Percentiles rank a stretch among this genome's conserved stretches.
phyloP scores from a whole-genome alignment of 2,113 vertebrate genomes.

The Malurus elegans region DNA sequence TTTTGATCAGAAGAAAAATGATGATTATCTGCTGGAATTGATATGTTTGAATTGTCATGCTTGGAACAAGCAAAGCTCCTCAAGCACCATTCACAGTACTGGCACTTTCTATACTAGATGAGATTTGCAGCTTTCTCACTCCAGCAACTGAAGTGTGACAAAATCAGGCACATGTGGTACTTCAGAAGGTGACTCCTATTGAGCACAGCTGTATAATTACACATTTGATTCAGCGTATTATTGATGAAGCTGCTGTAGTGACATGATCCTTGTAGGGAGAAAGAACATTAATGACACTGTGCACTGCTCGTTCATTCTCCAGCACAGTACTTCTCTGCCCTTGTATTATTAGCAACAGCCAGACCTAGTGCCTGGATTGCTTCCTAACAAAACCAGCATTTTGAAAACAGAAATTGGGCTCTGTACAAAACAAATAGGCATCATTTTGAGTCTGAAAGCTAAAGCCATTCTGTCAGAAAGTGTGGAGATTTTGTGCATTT shows the following conservation, averaged over 20 bases:
- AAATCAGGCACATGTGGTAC: not conserved
- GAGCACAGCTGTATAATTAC: not conserved
- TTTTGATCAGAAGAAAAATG: not conserved
- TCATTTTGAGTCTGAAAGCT: not conserved
- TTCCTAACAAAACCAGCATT: not conserved
- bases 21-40: not conserved
- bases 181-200: not conserved
- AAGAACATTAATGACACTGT: not conserved
- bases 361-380: not conserved
- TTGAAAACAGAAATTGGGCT: not conserved
- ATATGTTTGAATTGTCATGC: not conserved
- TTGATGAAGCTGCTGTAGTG: not conserved
- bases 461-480: not conserved
- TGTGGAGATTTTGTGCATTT: not conserved
- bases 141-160: not conserved
- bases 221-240: not conserved
- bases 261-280: fast-evolving
- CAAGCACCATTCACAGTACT: not conserved
- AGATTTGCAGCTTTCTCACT: not conserved
- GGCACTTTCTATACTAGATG: not conserved
- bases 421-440: not conserved
- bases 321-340: not conserved
- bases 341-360: not conserved
- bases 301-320: not conserved
- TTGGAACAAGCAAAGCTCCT: not conserved